A percentile compares a stretch with the other conserved stretches of the same genome.
Conservation (phyloP, 1,140 invertebrate species). For the Latrodectus geometricus region DNA sequence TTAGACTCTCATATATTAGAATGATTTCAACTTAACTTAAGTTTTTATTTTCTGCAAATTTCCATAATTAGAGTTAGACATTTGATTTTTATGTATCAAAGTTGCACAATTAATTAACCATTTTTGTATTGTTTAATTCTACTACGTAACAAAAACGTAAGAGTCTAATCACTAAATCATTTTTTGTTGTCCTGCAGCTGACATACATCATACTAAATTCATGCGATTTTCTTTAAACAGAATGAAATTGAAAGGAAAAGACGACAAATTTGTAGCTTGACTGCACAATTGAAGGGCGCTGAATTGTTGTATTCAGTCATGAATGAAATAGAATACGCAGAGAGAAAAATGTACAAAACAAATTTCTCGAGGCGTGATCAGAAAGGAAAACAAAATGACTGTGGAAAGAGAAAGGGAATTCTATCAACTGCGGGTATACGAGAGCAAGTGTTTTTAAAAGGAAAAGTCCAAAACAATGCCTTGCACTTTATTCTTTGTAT, state of each 20-base stretch:
- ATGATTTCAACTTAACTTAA: too few species aligned
- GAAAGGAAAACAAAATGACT: conserved; percentile 12
- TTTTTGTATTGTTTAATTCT: too few species aligned
- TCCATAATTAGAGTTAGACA: too few species aligned
- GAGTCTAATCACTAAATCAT: too few species aligned
- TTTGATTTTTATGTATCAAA: too few species aligned
- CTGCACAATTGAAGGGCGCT: background rate
- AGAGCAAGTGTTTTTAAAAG: conserved; percentile 6
- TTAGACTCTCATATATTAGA: too few species aligned
- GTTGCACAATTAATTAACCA: too few species aligned
- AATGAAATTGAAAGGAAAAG: background rate
- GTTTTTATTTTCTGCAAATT: too few species aligned
- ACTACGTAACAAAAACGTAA: too few species aligned
- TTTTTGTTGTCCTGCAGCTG: too few species aligned
- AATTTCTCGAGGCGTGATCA: background rate
- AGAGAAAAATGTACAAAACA: conserved; percentile 20
- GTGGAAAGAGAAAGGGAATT: conserved; percentile 10
- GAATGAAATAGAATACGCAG: conserved; percentile 16
- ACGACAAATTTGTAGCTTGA: conserved; percentile 9
- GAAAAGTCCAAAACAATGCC: conserved; percentile 29
- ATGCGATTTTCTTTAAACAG: too few species aligned
- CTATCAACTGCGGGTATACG: conserved; percentile 3
- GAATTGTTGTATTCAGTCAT: background rate
- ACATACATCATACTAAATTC: too few species aligned
- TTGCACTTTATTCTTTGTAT: conserved; percentile 4